Base-by-base conservation (phyloP, 2,888 invertebrate genomes). In the Ypsolopha sequella region DNA sequence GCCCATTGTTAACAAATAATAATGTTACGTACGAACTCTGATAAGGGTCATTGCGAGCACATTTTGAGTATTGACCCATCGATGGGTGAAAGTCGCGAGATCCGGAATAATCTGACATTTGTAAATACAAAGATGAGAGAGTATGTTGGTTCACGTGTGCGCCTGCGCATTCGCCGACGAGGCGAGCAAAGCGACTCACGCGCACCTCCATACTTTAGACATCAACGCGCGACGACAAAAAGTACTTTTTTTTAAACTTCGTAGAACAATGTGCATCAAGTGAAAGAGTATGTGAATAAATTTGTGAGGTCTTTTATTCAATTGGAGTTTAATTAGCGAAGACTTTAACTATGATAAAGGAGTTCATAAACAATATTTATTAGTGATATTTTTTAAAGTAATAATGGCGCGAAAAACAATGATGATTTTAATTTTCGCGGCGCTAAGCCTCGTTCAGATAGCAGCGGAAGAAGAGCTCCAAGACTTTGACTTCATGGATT, bases 31-130 rank as follows among this genome's bases (percentile, higher is more conserved):
- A 24, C 24, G 24, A 3, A 24, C 24, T 24, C 14, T 9, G 9
- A 43, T 14, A 47, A 47, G 47, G 47, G 47, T 36, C 47, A 47
- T 9, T 11, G n/a, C 13, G 41, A 24, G 7, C 41, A 49, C 41
- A 10, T 49, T 47, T 49, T 41, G 41, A 38, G 11, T 14, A 33
- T 38, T 33, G 49, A 34, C 41, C 39, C 49, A 41, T 33, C 49
- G 36, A 35, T 36, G 52, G 68, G 85, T 73, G 84, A 84, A 84
- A 85, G 84, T 76, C 60, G 66, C 55, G 58, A 82, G 80, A 77
- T 85, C 85, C 84, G 84, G 85, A 61, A 79, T 64, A 71, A 80
- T 73, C 75, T 75, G 77, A 79, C 78, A 78, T 72, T 68, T 68
- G 76, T 70, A 70, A 68, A 73, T 62, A 63, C 69, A 65, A 57